These are phyloP conservation scores for Lates calcarifer DNA, from an alignment of 2,113 vertebrate genomes.

Conservation along the genomic window DNA sequence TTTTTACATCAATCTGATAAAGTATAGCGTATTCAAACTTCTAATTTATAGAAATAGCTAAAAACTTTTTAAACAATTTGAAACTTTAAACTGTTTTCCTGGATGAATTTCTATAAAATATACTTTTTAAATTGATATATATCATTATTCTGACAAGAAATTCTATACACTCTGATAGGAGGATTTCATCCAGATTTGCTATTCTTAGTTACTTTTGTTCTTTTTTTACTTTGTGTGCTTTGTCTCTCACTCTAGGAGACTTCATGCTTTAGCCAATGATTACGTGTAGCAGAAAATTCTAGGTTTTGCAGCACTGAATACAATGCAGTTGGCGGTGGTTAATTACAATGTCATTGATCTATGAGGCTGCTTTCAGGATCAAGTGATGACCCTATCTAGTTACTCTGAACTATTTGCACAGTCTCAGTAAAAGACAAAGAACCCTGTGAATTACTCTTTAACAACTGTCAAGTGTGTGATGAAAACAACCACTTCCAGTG, in stretches of 20 bases:
- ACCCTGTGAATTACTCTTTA: background rate
- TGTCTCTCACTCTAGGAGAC: background rate
- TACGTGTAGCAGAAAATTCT: background rate
- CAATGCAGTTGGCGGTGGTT: background rate
- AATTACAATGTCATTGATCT: constrained; percentile 23
- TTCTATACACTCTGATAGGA: background rate
- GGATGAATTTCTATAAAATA: no score
- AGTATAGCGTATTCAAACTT: no score
- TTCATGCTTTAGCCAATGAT: background rate
- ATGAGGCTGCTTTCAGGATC: background rate
- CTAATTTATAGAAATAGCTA: no score
- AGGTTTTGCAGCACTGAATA: background rate
- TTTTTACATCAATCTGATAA: no score
- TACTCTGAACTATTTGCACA: background rate
- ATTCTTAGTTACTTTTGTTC: background rate
- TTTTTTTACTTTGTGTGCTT: background rate
- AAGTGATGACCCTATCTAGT: background rate
- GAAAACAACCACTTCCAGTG: constrained; percentile 37
- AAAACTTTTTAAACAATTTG: no score
- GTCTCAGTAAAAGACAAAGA: constrained; percentile 20
- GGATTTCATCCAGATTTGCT: background rate
- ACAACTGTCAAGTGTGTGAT: constrained; percentile 17
- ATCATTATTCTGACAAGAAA: background rate
- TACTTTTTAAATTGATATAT: no score
- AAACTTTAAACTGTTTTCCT: no score